Conservation (phyloP, 2,113 vertebrate genomes). For the Pteruthius melanotis region DNA sequence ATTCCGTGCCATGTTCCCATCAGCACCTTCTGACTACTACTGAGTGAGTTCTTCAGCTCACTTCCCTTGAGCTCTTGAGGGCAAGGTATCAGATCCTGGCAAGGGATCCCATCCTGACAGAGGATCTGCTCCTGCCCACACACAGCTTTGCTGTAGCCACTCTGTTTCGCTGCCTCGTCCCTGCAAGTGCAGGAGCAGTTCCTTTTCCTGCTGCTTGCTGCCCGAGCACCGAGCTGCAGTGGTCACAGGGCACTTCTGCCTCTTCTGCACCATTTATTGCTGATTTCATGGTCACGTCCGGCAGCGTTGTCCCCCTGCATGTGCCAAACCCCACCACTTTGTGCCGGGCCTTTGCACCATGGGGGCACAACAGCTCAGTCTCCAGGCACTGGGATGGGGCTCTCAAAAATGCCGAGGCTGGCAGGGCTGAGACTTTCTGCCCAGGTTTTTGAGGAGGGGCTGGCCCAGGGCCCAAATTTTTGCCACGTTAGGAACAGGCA, state of each 20-base stretch:
- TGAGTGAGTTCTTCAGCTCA: background rate
- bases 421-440: background rate
- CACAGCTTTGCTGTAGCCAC: background rate
- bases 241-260: background rate
- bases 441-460: background rate
- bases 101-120: background rate
- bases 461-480: slow-evolving; percentile 1
- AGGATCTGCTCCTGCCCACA: background rate
- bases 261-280: background rate
- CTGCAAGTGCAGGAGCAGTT: background rate
- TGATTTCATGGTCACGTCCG: background rate
- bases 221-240: background rate
- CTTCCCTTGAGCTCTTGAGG: background rate
- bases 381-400: background rate
- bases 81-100: background rate
- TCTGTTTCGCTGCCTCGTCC: background rate
- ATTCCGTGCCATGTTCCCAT: background rate
- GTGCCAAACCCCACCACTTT: background rate
- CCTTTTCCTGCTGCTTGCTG: background rate
- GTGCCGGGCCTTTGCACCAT: background rate
- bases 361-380: background rate
- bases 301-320: background rate
- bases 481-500: background rate
- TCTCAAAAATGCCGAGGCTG: background rate
- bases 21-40: background rate